Percentiles rank a stretch among this genome's conserved stretches.
Conservation (phyloP, 1,140 invertebrate species). For the Cydia pomonella region DNA sequence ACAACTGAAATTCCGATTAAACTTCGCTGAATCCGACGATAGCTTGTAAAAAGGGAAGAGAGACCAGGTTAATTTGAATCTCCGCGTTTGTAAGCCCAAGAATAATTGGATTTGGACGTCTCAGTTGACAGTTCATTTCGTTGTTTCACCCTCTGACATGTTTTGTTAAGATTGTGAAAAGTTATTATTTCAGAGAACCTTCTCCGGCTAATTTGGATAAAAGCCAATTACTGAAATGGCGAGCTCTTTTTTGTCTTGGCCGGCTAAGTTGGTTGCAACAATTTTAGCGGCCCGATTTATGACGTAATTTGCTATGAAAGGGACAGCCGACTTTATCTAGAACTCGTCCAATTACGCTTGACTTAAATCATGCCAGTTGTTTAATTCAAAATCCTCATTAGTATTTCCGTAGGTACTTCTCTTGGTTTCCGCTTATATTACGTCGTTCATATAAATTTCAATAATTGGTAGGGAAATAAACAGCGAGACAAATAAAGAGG, state of each 20-base stretch:
- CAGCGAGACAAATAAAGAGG: conserved; percentile 58
- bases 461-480: conserved; percentile 29
- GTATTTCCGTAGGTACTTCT: background rate
- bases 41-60: conserved; percentile 51
- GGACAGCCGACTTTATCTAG: conserved; percentile 47
- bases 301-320: conserved; percentile 49
- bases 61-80: conserved; percentile 64
- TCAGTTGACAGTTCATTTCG: conserved; percentile 74
- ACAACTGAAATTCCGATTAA: conserved; percentile 43
- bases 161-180: conserved; percentile 72
- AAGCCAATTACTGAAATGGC: conserved; percentile 64
- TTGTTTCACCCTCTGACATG: conserved; percentile 62
- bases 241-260: conserved; percentile 51
- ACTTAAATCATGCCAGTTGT: conserved; percentile 25
- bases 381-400: conserved; percentile 17
- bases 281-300: conserved; percentile 56
- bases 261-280: conserved; percentile 53
- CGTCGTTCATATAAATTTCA: conserved; percentile 24
- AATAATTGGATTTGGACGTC: conserved; percentile 75
- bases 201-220: conserved; percentile 63
- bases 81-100: conserved; percentile 56
- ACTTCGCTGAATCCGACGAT: conserved; percentile 44
- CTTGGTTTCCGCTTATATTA: background rate
- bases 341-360: conserved; percentile 38
- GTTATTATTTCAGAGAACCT: conserved; percentile 64